Percentiles rank a stretch among this genome's conserved stretches.
phyloP scores from a whole-genome alignment of 2,797 vertebrate genomes.

The Acrossocheilus fasciatus region DNA sequence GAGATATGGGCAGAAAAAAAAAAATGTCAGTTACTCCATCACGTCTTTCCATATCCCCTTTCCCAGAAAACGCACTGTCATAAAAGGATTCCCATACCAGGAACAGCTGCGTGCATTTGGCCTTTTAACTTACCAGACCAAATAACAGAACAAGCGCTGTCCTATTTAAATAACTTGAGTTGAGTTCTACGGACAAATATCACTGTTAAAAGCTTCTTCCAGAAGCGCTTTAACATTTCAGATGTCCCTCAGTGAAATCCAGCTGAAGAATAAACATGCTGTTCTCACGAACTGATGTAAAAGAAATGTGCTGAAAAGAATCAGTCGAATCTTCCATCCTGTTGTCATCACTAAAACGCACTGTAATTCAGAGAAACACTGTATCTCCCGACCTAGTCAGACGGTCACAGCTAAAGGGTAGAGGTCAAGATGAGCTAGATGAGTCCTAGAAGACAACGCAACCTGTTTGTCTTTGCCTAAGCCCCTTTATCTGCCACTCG shows the following conservation, averaged over 20 bases:
- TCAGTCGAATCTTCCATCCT: background rate
- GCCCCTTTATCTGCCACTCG: conserved; percentile 68
- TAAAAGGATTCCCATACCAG: conserved; percentile 34
- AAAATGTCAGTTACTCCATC: conserved; percentile 6
- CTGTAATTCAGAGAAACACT: conserved; percentile 32
- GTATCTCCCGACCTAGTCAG: conserved; percentile 61
- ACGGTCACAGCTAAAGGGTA: conserved; percentile 73
- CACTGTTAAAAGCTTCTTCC: background rate
- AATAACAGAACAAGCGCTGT: conserved; percentile 26
- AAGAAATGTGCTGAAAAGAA: conserved; percentile 2
- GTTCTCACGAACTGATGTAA: background rate
- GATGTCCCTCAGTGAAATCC: background rate
- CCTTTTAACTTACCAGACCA: conserved; percentile 43
- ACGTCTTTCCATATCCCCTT: conserved; percentile 25
- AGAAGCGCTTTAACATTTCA: background rate
- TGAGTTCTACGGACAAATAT: conserved; percentile 16
- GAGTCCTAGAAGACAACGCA: conserved; percentile 71
- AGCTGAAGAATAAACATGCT: background rate
- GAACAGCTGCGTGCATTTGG: conserved; percentile 31
- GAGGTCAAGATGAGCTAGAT: conserved; percentile 74
- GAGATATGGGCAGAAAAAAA: background rate
- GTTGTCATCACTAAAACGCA: background rate
- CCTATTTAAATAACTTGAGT: conserved; percentile 4
- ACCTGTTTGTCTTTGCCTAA: conserved; percentile 70
- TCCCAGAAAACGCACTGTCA: conserved; percentile 16